Conservation (phyloP, 2,888 invertebrate genomes). For the Euplagia quadripunctaria region DNA sequence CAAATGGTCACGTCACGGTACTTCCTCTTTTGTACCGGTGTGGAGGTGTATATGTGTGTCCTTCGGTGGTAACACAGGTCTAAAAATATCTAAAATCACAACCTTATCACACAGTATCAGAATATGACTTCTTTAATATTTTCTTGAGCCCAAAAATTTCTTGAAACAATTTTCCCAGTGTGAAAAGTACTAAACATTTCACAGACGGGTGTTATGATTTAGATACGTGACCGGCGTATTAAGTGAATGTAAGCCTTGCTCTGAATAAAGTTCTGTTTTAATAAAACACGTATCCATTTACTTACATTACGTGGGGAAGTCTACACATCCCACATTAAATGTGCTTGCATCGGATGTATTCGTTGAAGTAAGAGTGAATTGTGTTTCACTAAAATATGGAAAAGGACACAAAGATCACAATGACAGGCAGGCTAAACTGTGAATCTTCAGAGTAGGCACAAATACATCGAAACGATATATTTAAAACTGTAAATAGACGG, state of each 20-base stretch:
- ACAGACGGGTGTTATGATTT: conserved; percentile 48
- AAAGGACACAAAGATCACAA: neutral
- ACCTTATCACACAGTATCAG: neutral
- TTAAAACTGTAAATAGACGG: too few relatives aligned
- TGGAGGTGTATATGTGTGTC: neutral
- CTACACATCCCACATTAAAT: neutral
- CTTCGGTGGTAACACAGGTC: neutral
- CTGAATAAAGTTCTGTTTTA: conserved; percentile 34
- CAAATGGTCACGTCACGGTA: too few relatives aligned
- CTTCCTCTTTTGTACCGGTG: too few relatives aligned
- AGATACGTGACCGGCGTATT: conserved; percentile 46
- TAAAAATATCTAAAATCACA: neutral
- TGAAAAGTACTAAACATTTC: conserved; percentile 42
- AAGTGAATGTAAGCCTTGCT: conserved; percentile 24
- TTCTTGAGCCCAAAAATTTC: neutral
- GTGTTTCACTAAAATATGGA: neutral
- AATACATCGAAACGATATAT: neutral
- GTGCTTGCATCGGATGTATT: neutral
- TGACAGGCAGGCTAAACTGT: neutral
- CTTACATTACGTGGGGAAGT: conserved; percentile 16
- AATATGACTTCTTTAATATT: neutral
- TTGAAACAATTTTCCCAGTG: conserved; percentile 32
- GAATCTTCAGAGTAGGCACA: neutral
- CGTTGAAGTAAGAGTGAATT: neutral
- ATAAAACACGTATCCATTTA: conserved; percentile 36